phyloP scores from a whole-genome alignment of 2,888 invertebrate species.

The Chaetogeoica ovagalla region DNA sequence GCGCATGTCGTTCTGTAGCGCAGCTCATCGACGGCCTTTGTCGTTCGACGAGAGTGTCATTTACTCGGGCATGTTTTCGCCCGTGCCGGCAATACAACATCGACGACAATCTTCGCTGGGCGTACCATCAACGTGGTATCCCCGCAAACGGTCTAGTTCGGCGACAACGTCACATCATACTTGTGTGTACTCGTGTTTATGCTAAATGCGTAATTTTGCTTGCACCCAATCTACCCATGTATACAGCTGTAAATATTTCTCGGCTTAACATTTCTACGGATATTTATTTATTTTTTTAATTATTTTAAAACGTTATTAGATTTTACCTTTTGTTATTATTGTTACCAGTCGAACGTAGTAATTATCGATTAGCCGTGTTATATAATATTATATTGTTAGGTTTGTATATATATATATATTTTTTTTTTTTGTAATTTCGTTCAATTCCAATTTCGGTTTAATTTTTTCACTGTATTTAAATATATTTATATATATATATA shows the following conservation, averaged over 20 bases:
- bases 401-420: no score
- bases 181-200: slow-evolving; percentile 68
- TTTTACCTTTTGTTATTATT: neutral
- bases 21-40: slow-evolving; percentile 68
- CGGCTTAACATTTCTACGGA: slow-evolving; percentile 13
- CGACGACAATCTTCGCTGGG: slow-evolving; percentile 60
- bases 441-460: no score
- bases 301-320: neutral
- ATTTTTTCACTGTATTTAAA: no score
- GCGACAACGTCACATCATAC: slow-evolving; percentile 82
- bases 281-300: neutral
- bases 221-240: neutral
- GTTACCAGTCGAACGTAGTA: no score
- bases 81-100: slow-evolving; percentile 65
- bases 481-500: no score
- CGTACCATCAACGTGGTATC: slow-evolving; percentile 59
- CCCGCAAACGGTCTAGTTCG: slow-evolving; percentile 73
- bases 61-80: slow-evolving; percentile 75
- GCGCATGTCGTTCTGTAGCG: slow-evolving; percentile 78
- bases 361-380: no score
- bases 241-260: slow-evolving; percentile 25
- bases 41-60: slow-evolving; percentile 77
- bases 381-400: no score
- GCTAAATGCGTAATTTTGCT: slow-evolving; percentile 11
- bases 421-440: no score